Conservation (phyloP, 2,113 vertebrate species). For the Alaudala cheleensis region DNA sequence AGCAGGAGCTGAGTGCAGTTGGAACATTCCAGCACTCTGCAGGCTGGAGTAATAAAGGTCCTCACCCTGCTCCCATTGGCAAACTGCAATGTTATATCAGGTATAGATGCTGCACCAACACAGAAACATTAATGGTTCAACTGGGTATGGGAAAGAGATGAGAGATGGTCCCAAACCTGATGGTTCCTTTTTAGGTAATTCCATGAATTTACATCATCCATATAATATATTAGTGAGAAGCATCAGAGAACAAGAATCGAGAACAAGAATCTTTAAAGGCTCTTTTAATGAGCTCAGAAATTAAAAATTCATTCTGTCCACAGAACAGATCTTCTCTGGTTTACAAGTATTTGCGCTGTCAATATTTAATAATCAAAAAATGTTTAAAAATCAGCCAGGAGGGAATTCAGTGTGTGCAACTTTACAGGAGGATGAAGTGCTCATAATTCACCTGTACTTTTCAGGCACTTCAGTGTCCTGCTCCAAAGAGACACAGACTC, state of each 20-base stretch:
- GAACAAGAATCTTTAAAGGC: not conserved
- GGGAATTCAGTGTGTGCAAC: not conserved
- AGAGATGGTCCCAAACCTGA: not conserved
- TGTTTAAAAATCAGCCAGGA: not conserved
- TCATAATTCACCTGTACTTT: not conserved
- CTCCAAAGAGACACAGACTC: not conserved
- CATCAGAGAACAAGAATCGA: not conserved
- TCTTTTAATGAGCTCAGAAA: not conserved
- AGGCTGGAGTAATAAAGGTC: rapidly evolving
- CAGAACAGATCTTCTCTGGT: not conserved
- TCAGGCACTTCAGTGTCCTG: not conserved
- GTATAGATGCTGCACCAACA: not conserved
- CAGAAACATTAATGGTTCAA: not conserved
- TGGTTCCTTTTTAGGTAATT: not conserved
- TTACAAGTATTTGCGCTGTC: not conserved
- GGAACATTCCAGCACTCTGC: not conserved
- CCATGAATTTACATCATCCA: not conserved
- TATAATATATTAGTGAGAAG: not conserved
- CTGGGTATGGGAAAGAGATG: not conserved
- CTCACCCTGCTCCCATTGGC: not conserved
- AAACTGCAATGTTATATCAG: not conserved
- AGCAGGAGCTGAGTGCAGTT: not conserved
- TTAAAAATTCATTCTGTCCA: not conserved
- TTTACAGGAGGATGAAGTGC: not conserved
- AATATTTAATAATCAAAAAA: not conserved